Evolutionary conservation across 1,140 invertebrate genomes (phyloP).

Genomic region (Drosophila sturtevanti): DNA sequence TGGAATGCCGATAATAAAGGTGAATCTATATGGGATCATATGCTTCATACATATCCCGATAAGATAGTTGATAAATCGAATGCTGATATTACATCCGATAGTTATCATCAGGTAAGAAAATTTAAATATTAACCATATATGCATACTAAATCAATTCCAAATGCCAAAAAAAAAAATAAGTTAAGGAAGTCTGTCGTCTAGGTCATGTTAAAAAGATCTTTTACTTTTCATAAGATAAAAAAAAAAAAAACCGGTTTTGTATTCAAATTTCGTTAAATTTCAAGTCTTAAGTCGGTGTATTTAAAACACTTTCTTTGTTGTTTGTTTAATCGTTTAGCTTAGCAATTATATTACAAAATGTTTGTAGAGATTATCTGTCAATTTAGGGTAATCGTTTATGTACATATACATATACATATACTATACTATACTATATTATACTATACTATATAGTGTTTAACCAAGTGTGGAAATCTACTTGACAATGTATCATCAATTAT

Average conservation of each 20-base stretch:
- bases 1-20: slow-evolving; percentile 87
- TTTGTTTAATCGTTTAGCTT: not conserved
- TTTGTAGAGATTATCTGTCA: not conserved
- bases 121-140: not conserved
- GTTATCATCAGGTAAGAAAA: slow-evolving; percentile 83
- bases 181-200: not conserved
- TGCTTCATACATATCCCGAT: slow-evolving; percentile 83
- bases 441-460: not conserved
- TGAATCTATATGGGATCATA: slow-evolving; percentile 85
- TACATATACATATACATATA: not conserved
- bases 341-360: slow-evolving; percentile 22
- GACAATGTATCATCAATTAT: slow-evolving; percentile 10
- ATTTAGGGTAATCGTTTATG: not conserved
- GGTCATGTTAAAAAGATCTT: not conserved
- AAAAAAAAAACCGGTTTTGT: not conserved
- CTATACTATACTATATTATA: not conserved
- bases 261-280: not conserved
- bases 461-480: not conserved
- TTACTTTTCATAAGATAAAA: too few relatives aligned
- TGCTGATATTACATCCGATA: slow-evolving; percentile 84
- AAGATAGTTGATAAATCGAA: slow-evolving; percentile 84
- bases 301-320: not conserved
- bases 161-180: not conserved
- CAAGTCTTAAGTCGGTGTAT: not conserved
- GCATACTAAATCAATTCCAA: not conserved